Base-by-base conservation (phyloP, 2,888 invertebrate species). In the Apodemia mormo region DNA sequence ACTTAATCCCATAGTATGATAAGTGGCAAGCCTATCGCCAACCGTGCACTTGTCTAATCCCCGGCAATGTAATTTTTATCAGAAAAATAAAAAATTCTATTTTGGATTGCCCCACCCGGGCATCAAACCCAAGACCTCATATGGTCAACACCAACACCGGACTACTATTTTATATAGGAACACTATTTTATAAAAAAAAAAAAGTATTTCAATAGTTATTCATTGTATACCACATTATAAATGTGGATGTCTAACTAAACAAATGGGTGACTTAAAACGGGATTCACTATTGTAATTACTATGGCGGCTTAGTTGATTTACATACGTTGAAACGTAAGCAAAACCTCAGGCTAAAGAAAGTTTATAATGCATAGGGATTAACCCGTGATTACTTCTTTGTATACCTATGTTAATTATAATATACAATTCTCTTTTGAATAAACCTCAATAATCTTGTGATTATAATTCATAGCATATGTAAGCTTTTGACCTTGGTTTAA, bases 401-500 rank as follows among this genome's bases (percentile, higher is more conserved):
- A 61, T 49, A 49, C 14, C 14, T 49, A 33, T 30, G 10, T 61
- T 61, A 61, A 61, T 61, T 61, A 33, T 61, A 61, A 61, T 61
- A 61, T 61, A 61, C 61, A 61, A 61, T 61, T 61, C 56, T 56
- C 56, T 22, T 56, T 14, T 61, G 33, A 61, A 61, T 61, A 61
- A 33, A 61, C 61, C 61, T 33, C 61, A 61, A 29, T 49, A 49
- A 33, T 33, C 33, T 61, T 6, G 12, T 33, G 61, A 30, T 33
- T 61, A 61, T 61, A 61, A 61, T 61, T 61, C 61, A 61, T 61
- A 14, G 61, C 61, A 33, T 61, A 14, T 6, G 33, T 61, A 61
- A 61, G 30, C 61, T 61, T 61, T 29, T 30, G 61, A 1, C 9
- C 29, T 40, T 40, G 70, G 71, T 66, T 8, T 56, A 73, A 71